Conservation (phyloP, 2,113 vertebrate species). For the Mungos mungo region DNA sequence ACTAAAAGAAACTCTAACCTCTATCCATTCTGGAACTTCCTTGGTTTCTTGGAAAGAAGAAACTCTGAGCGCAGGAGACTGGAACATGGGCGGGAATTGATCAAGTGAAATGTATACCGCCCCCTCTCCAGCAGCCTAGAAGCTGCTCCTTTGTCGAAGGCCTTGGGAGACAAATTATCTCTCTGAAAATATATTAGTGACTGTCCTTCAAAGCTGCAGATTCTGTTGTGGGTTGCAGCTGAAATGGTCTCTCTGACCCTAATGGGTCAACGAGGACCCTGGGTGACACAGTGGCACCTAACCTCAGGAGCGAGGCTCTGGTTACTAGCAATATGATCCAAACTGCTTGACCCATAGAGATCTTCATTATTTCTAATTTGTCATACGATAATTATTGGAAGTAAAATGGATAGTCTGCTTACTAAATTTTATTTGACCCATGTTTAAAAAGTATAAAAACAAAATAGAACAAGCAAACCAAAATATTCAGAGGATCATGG, state of each 20-base stretch:
- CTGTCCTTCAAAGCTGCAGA: not conserved
- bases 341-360: not conserved
- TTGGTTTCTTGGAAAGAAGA: not conserved
- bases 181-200: not conserved
- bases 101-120: not conserved
- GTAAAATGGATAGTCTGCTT: not conserved
- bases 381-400: not conserved
- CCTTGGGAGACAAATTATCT: not conserved
- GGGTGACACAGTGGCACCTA: not conserved
- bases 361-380: not conserved
- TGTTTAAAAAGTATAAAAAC: not conserved
- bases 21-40: not conserved
- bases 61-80: not conserved
- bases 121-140: not conserved
- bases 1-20: not conserved
- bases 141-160: not conserved
- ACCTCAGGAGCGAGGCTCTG: not conserved
- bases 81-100: not conserved
- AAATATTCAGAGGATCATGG: too few species aligned
- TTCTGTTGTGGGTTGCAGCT: too few species aligned
- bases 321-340: not conserved
- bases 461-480: not conserved
- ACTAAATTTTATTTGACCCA: not conserved
- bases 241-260: not conserved
- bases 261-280: not conserved